Conservation (phyloP, 2,113 vertebrate species). For the Rhabdomys dilectus region DNA sequence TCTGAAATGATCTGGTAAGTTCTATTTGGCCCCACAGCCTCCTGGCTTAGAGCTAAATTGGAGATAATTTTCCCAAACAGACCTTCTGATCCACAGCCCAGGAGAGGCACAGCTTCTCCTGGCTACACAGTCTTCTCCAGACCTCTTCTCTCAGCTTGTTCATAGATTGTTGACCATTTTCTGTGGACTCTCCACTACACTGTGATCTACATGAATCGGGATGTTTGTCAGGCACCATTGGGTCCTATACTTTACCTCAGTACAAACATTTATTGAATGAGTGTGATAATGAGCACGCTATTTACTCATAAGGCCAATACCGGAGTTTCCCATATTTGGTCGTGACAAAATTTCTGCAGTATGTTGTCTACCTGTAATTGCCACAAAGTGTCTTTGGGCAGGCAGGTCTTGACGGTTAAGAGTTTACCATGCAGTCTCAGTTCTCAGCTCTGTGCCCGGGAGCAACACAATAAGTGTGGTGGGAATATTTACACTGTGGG, state of each 20-base stretch:
- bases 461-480: rapidly evolving
- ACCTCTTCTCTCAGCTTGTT: not conserved
- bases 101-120: not conserved
- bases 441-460: not conserved
- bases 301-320: not conserved
- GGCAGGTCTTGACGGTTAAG: rapidly evolving
- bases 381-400: not conserved
- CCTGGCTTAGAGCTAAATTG: not conserved
- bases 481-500: not conserved
- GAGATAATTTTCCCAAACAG: not conserved
- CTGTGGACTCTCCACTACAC: not conserved
- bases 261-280: conserved; percentile 6
- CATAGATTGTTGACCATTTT: not conserved
- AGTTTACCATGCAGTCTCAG: not conserved
- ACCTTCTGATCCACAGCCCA: not conserved
- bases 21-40: not conserved
- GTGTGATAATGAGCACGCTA: not conserved
- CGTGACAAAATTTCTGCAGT: not conserved
- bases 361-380: not conserved
- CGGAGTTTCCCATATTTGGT: not conserved
- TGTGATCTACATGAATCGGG: not conserved
- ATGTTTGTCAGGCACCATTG: not conserved
- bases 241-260: not conserved
- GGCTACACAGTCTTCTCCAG: not conserved
- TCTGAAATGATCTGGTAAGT: not conserved